Percentiles rank a stretch among this genome's conserved stretches.
These are phyloP conservation scores for Drosophila arawakana DNA, from an alignment of 1,140 invertebrate genomes.

Conservation along the genomic window DNA sequence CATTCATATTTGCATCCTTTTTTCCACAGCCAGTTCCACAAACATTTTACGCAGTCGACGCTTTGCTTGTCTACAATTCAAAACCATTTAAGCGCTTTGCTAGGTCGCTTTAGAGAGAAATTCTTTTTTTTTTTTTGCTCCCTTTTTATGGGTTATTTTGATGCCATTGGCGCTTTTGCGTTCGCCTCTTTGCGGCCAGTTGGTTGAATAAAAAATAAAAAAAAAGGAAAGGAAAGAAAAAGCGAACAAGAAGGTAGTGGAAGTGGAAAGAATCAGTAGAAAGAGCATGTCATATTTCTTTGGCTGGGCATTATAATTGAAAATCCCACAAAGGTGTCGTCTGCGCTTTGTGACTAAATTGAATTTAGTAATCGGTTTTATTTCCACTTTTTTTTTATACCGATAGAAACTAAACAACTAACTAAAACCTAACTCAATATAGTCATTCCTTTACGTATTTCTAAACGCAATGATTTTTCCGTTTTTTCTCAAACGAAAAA, in stretches of 20 bases:
- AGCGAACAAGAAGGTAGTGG: background rate
- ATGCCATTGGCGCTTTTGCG: constrained; percentile 72
- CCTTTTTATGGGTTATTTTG: constrained; percentile 75
- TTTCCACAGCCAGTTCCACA: background rate
- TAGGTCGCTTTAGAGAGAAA: constrained; percentile 27
- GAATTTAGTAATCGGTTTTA: constrained; percentile 78
- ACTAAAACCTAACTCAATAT: constrained; percentile 9
- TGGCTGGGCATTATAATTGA: constrained; percentile 73
- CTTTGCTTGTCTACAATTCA: constrained; percentile 68
- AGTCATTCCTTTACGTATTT: constrained; percentile 10
- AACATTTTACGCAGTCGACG: background rate
- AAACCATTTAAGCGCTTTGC: constrained; percentile 77
- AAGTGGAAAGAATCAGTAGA: constrained; percentile 11
- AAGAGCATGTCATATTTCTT: constrained; percentile 68
- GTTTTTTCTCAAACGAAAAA: constrained; percentile 5
- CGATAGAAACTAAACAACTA: constrained; percentile 52
- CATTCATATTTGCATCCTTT: constrained; percentile 5
- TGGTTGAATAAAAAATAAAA: constrained; percentile 6
- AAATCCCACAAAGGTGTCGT: constrained; percentile 79
- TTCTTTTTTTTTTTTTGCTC: constrained; percentile 30
- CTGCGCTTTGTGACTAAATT: constrained; percentile 80
- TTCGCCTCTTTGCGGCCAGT: constrained; percentile 57
- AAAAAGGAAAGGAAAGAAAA: background rate
- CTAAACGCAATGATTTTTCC: constrained; percentile 6
- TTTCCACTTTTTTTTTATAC: constrained; percentile 46